Evolutionary conservation across 2,797 vertebrate genomes (phyloP).

Genomic region (Holocentrus rufus): DNA sequence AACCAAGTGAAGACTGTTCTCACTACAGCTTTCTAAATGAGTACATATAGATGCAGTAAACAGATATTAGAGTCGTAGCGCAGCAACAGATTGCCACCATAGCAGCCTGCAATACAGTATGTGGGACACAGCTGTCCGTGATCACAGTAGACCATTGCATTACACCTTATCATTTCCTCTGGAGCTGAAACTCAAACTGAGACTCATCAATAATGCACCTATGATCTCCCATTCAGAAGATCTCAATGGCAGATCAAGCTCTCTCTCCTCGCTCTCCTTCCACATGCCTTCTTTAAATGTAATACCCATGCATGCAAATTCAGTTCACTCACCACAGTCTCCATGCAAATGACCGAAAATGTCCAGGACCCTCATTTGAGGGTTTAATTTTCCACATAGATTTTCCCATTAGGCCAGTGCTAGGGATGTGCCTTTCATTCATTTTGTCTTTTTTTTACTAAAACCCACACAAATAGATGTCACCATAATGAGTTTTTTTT

Average conservation of each 20-base stretch:
- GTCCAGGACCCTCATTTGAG: conserved; percentile 60
- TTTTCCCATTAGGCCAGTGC: conserved; percentile 67
- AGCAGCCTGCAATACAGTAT: conserved; percentile 60
- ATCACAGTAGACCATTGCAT: conserved; percentile 81
- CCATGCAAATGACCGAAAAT: conserved; percentile 61
- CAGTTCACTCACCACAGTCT: conserved; percentile 44
- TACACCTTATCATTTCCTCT: conserved; percentile 85
- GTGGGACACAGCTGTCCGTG: conserved; percentile 71
- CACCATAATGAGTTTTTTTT: conserved; percentile 72
- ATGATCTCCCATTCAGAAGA: conserved; percentile 79
- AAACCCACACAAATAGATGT: conserved; percentile 75
- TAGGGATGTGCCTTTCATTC: conserved; percentile 63
- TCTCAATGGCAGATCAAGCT: conserved; percentile 75
- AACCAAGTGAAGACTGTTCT: background rate
- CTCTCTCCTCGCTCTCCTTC: conserved; percentile 57
- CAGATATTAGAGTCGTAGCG: background rate
- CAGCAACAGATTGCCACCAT: conserved; percentile 61
- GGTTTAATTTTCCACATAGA: conserved; percentile 77
- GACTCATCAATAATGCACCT: conserved; percentile 83
- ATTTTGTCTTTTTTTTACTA: conserved; percentile 81
- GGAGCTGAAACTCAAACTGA: conserved; percentile 80
- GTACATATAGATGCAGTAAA: conserved; percentile 8
- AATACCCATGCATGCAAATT: conserved; percentile 52
- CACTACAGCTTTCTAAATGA: background rate
- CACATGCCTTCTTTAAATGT: conserved; percentile 49